Conservation (phyloP, 2,797 vertebrate species). For the Halcyon badia region DNA sequence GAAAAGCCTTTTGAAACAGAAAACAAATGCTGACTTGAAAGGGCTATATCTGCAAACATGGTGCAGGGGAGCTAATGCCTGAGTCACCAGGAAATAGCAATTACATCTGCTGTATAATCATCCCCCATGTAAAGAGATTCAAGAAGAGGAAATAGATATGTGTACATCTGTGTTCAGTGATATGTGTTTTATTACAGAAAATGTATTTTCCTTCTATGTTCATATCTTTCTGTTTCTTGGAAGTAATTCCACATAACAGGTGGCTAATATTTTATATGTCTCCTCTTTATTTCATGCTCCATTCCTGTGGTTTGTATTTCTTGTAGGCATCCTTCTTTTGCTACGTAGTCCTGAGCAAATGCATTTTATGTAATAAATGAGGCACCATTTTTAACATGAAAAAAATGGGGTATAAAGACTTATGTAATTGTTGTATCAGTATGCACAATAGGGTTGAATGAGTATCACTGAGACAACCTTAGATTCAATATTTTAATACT, state of each 20-base stretch:
- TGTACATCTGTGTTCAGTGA: background rate
- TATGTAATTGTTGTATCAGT: background rate
- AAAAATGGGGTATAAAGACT: background rate
- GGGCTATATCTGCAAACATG: background rate
- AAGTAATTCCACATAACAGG: background rate
- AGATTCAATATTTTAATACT: background rate
- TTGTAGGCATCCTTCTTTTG: background rate
- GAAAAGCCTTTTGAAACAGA: slow-evolving; percentile 12
- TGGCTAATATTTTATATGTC: background rate
- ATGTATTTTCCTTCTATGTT: background rate
- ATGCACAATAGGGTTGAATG: background rate
- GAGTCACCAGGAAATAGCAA: background rate
- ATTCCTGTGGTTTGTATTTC: background rate
- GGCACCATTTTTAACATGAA: background rate
- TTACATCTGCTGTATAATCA: background rate
- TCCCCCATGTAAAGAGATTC: background rate
- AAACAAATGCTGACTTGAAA: background rate
- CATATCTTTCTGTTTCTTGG: background rate
- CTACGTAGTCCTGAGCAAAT: background rate
- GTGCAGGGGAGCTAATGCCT: background rate
- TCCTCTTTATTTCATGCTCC: background rate
- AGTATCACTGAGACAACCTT: background rate
- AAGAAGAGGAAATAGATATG: background rate
- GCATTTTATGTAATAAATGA: background rate
- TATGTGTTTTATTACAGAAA: background rate